Base-by-base conservation (phyloP, 2,888 invertebrate species). In the Sarcophaga rosellei region DNA sequence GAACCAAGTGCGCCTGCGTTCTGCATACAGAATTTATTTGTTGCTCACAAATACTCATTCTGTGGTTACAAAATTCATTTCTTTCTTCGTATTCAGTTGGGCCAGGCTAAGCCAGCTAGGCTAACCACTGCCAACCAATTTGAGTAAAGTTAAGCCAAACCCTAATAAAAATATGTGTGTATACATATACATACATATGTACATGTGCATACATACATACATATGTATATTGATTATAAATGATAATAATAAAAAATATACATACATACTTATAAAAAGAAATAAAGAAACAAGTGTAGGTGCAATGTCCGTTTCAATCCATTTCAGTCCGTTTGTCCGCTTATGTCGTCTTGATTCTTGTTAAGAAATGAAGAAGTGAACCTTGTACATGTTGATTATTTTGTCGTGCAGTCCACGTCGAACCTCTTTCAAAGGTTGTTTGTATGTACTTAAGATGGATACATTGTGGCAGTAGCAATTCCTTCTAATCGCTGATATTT, bases 281-380 rank as follows among this genome's bases (percentile, higher is more conserved):
- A 35, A 61, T 15, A 53, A 76, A 77, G 65, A 84, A 81, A 69
- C 81, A 81, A 86, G 84, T 86, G 86, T 86, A 86, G 84, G 86
- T 86, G 86, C 86, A 86, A 86, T 84, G 86, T 86, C 86, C 86
- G 86, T 84, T 86, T 75, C 74, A 75, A 84, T 53, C 53, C 53
- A 53, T 53, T 35, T 35, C 35, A 35, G 35, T 35, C 35, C 83
- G 77, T 72, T 81, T 81, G 78, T 81, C 81, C 76, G 79, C 82
- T 79, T 79, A 76, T 76, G 72, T 77, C 81, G 72, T 81, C 76
- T 76, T 81, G 62, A 70, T 85, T 80, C 76, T 81, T 77, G 62
- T 81, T 72, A 44, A 47, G 75, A 85, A 81, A 70, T 72, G 72
- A 44, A 47, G 75, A 85, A 81, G 70, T 76, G 72, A 84, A 82